Evolutionary conservation across 2,113 vertebrate species (phyloP).

Genomic region (Engraulis encrasicolus): DNA sequence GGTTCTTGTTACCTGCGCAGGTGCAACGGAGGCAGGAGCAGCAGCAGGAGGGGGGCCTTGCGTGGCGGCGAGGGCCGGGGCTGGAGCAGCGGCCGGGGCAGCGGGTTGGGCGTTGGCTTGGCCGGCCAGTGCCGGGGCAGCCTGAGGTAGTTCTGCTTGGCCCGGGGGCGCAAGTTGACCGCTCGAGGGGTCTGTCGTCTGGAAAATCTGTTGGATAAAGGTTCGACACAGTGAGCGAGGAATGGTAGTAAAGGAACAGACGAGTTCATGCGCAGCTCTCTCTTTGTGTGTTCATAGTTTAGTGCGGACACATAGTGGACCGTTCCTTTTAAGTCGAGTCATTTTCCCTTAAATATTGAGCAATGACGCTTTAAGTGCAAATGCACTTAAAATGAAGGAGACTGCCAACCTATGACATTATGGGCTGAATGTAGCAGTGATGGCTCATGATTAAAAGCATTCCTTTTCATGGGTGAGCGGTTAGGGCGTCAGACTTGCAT

Average conservation of each 20-base stretch:
- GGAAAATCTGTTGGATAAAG: constrained; percentile 81
- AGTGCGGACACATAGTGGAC: no score
- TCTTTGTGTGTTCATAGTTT: no score
- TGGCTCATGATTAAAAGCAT: no score
- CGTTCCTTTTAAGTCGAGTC: no score
- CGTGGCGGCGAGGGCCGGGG: constrained; percentile 58
- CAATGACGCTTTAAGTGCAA: not conserved
- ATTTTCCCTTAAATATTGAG: no score
- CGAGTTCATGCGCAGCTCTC: no score
- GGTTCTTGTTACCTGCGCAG: constrained; percentile 54
- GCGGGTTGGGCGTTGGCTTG: constrained; percentile 75
- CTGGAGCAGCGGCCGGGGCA: constrained; percentile 56
- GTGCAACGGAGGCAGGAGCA: constrained; percentile 52
- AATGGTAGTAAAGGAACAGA: no score
- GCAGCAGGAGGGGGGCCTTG: constrained; percentile 62
- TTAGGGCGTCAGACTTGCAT: no score
- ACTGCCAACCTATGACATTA: not conserved
- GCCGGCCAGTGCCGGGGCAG: constrained; percentile 77
- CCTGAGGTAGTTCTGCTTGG: constrained; percentile 89
- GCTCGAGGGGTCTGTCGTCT: constrained; percentile 78
- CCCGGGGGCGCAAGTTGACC: constrained; percentile 79
- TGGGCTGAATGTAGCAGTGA: no score
- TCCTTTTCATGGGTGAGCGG: no score
- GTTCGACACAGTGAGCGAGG: not conserved
- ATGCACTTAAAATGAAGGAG: not conserved